These are phyloP conservation scores for Dendroctonus valens DNA, from an alignment of 1,140 invertebrate species.

Conservation along the genomic window DNA sequence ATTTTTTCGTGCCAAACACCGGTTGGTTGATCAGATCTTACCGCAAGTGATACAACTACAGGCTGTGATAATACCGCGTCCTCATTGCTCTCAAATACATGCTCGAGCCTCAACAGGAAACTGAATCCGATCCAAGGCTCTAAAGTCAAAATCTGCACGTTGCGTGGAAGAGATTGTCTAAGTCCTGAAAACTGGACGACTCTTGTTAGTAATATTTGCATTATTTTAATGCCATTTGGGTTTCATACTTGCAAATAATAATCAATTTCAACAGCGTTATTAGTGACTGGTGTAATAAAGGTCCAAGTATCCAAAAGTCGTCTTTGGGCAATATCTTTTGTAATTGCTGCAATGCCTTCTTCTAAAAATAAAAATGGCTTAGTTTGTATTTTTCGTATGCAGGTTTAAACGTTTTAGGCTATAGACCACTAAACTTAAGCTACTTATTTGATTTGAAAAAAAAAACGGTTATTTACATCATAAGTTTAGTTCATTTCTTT, in stretches of 20 bases:
- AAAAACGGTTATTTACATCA: not conserved
- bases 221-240: conserved; percentile 50
- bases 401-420: not conserved
- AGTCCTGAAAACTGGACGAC: conserved; percentile 42
- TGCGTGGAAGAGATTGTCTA: conserved; percentile 61
- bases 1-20: not conserved
- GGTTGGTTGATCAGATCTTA: conserved; percentile 33
- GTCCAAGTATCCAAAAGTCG: conserved; percentile 53
- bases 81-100: conserved; percentile 77
- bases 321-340: conserved; percentile 46
- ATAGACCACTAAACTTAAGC: not conserved
- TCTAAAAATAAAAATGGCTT: not conserved
- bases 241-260: conserved; percentile 48
- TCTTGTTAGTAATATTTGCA: conserved; percentile 12
- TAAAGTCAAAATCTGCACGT: conserved; percentile 84
- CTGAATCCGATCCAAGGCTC: conserved; percentile 74
- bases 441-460: too few species aligned
- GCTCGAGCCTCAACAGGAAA: conserved; percentile 81
- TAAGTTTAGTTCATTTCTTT: not conserved
- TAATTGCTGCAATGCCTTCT: conserved; percentile 36
- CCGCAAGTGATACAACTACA: conserved; percentile 58
- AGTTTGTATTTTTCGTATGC: not conserved
- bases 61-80: conserved; percentile 59
- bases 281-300: conserved; percentile 49
- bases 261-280: conserved; percentile 48